These are phyloP conservation scores for Zaprionus capensis DNA, from an alignment of 1,140 invertebrate species.

Conservation along the genomic window DNA sequence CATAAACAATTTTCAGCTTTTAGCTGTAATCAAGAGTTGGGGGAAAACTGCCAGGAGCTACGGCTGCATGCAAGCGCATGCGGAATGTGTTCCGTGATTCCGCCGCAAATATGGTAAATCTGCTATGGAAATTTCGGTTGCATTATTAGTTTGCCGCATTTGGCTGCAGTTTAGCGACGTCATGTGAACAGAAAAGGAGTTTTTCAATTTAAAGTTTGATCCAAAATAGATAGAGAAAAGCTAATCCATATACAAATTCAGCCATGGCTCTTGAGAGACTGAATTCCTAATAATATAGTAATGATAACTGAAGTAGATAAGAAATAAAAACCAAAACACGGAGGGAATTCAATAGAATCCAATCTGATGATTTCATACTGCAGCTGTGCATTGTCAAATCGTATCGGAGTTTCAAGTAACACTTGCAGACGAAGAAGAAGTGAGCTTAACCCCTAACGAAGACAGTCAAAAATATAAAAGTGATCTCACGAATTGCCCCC, in stretches of 20 bases:
- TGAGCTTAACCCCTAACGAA: neutral
- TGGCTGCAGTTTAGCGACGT: neutral
- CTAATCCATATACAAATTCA: neutral
- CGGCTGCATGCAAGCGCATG: constrained; percentile 14
- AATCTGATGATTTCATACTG: constrained; percentile 64
- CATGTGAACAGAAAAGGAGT: neutral
- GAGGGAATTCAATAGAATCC: neutral
- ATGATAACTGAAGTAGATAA: neutral
- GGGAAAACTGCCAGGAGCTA: constrained; percentile 18
- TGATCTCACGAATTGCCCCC: constrained; percentile 16
- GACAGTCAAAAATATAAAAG: constrained; percentile 26
- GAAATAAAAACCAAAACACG: neutral
- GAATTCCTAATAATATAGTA: neutral
- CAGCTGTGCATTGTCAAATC: constrained; percentile 53
- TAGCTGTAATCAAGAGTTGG: constrained; percentile 58
- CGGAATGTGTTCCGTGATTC: constrained; percentile 17
- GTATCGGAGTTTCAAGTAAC: constrained; percentile 60
- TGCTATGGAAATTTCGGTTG: constrained; percentile 12
- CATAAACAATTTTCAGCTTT: constrained; percentile 82
- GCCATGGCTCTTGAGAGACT: neutral
- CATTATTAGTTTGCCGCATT: constrained; percentile 24
- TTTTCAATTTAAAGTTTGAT: constrained; percentile 1
- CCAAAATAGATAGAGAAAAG: neutral
- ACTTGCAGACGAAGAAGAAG: constrained; percentile 34
- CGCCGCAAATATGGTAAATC: constrained; percentile 30